Percentiles rank a stretch among this genome's conserved stretches.
phyloP scores from a whole-genome alignment of 2,888 invertebrate species.

The Scaeva pyrastri region DNA sequence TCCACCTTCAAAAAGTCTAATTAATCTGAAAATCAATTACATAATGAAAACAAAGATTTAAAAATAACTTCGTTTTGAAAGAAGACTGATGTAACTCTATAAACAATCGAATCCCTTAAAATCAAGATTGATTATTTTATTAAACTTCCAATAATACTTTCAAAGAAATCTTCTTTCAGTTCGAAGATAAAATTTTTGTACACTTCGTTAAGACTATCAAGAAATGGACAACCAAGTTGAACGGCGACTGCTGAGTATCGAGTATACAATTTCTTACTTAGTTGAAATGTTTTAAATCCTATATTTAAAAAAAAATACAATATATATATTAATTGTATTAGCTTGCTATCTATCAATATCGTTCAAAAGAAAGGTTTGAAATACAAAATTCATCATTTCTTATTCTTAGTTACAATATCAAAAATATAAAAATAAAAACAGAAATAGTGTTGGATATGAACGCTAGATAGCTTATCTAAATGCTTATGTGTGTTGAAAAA shows the following conservation, averaged over 20 bases:
- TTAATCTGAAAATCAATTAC: conserved; percentile 85
- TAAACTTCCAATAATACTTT: not conserved
- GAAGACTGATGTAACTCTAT: not conserved
- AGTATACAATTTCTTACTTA: conserved; percentile 91
- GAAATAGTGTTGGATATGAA: no score
- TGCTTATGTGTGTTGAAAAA: no score
- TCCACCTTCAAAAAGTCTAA: conserved; percentile 90
- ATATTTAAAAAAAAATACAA: not conserved
- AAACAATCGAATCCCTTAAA: no score
- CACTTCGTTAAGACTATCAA: conserved; percentile 90
- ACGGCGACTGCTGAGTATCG: conserved; percentile 91
- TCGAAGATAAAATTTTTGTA: conserved; percentile 80
- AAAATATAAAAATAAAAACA: no score
- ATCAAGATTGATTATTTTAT: no score
- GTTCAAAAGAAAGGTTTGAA: no score
- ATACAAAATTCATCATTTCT: no score
- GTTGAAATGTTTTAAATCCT: conserved; percentile 85
- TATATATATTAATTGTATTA: no score
- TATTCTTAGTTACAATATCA: no score
- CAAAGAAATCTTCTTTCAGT: not conserved
- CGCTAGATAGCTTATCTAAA: no score
- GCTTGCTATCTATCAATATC: no score
- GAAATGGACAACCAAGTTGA: conserved; percentile 90
- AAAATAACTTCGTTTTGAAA: not conserved
- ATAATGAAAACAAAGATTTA: not conserved